phyloP scores from a whole-genome alignment of 1,140 invertebrate species.

The Drosophila kikkawai region DNA sequence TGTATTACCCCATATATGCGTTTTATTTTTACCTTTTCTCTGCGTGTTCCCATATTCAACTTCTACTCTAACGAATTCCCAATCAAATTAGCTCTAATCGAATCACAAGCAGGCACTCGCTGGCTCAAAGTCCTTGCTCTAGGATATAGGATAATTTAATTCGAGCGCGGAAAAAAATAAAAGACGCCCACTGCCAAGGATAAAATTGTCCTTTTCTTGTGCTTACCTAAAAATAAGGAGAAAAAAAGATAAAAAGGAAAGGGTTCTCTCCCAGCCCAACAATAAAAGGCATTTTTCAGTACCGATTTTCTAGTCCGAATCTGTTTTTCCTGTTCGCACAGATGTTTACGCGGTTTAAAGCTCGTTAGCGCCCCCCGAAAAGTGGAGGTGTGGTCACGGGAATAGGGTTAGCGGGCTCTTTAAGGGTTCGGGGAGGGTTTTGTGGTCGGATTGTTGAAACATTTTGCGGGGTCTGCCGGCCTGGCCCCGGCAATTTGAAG shows the following conservation, averaged over 20 bases:
- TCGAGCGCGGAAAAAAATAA: constrained; percentile 12
- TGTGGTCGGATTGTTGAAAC: constrained; percentile 50
- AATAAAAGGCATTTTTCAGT: constrained; percentile 32
- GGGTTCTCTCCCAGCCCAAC: constrained; percentile 30
- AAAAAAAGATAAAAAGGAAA: constrained; percentile 10
- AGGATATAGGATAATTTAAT: constrained; percentile 35
- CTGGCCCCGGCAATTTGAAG: constrained; percentile 51
- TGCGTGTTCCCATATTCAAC: constrained; percentile 1
- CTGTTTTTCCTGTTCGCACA: constrained; percentile 64
- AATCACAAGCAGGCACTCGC: constrained; percentile 39
- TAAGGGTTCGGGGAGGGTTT: constrained; percentile 12
- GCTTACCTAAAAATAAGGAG: neutral
- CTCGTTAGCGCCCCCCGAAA: constrained; percentile 55
- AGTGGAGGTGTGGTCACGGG: constrained; percentile 20
- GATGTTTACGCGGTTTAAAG: constrained; percentile 72
- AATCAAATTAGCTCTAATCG: constrained; percentile 50
- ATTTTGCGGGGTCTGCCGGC: constrained; percentile 42
- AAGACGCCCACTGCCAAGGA: constrained; percentile 19
- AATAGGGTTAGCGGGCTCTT: neutral
- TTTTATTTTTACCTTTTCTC: neutral
- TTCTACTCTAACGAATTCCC: constrained; percentile 43
- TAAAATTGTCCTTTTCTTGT: constrained; percentile 30
- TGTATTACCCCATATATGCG: too few relatives aligned
- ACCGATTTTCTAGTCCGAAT: constrained; percentile 30
- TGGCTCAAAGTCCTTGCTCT: constrained; percentile 9